Conservation (phyloP, 2,888 invertebrate genomes). For the Panopea generosa region DNA sequence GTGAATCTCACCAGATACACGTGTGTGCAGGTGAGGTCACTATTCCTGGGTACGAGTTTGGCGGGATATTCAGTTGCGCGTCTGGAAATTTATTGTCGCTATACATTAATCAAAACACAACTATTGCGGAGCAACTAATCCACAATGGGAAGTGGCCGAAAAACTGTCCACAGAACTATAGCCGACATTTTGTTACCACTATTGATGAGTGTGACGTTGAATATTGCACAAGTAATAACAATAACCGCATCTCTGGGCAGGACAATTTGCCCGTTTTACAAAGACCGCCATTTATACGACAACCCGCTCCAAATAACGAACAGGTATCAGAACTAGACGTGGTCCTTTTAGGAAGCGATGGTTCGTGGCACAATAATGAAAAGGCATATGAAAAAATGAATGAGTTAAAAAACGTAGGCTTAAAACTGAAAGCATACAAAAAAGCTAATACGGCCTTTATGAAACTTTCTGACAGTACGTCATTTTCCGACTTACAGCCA, state of each 20-base stretch:
- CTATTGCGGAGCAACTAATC: no score
- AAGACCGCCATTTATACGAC: slow-evolving; percentile 6
- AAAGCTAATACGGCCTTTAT: not conserved
- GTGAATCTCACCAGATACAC: not conserved
- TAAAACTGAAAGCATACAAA: slow-evolving; percentile 4
- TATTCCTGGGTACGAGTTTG: slow-evolving; percentile 7
- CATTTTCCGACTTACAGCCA: no score
- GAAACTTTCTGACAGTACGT: not conserved
- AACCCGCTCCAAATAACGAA: slow-evolving; percentile 1
- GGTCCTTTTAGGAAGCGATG: not conserved
- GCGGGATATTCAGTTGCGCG: slow-evolving; percentile 17
- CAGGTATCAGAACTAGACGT: not conserved
- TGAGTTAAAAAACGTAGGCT: not conserved
- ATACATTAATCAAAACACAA: no score
- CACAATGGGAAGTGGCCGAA: not conserved
- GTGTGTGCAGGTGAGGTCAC: slow-evolving; percentile 3
- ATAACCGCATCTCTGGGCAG: not conserved
- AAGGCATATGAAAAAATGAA: slow-evolving; percentile 11
- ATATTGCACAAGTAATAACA: not conserved
- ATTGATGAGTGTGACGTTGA: slow-evolving; percentile 8
- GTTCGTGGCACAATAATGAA: slow-evolving; percentile 14
- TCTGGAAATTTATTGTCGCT: slow-evolving; percentile 7
- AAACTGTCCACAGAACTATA: not conserved
- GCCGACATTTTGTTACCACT: slow-evolving; percentile 2
- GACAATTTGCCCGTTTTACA: slow-evolving; percentile 4